phyloP scores from a whole-genome alignment of 2,797 vertebrate genomes.

The Podarcis lilfordi region DNA sequence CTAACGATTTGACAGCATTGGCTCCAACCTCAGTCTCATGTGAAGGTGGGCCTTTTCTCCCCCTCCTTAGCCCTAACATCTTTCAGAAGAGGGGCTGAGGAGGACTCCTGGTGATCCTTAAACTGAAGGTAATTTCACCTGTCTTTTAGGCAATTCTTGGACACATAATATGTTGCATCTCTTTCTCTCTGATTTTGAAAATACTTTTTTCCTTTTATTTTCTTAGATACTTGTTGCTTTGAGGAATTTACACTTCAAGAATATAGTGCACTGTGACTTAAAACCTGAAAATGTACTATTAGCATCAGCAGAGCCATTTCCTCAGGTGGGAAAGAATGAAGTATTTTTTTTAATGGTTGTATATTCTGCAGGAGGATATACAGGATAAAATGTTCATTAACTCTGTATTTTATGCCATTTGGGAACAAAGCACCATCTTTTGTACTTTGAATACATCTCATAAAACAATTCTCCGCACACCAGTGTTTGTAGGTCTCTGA shows the following conservation, averaged over 20 bases:
- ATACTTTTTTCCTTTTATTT: constrained; percentile 13
- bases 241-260: constrained; percentile 98
- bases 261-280: constrained; percentile 99
- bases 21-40: neutral
- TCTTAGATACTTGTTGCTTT: constrained; percentile 94
- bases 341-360: neutral
- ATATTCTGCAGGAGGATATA: neutral
- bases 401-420: neutral
- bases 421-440: neutral
- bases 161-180: constrained; percentile 1
- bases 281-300: constrained; percentile 97
- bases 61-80: neutral
- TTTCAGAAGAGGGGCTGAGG: neutral
- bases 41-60: neutral
- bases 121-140: neutral
- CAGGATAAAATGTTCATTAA: neutral
- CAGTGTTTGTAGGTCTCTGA: neutral
- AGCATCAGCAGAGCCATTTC: constrained; percentile 95
- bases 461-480: neutral
- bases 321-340: constrained; percentile 84
- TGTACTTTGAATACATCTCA: neutral
- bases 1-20: neutral
- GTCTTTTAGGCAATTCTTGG: neutral
- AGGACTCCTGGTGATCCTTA: neutral
- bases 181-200: constrained; percentile 27